Conservation (phyloP, 2,888 invertebrate species). For the Drosophila paramelanica region DNA sequence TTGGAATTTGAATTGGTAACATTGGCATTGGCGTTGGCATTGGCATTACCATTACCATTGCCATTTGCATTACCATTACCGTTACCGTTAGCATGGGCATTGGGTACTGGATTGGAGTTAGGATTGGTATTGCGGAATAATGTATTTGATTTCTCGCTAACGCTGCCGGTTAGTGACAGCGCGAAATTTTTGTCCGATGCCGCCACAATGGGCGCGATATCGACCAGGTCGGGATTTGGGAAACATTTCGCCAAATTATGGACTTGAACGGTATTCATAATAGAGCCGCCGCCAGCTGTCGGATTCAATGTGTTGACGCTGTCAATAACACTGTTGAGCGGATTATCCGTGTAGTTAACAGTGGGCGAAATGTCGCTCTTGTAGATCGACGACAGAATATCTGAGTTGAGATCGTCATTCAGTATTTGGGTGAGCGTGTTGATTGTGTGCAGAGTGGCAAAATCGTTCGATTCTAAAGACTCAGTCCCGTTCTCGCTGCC, state of each 20-base stretch:
- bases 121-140: constrained; percentile 36
- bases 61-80: too few species aligned
- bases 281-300: constrained; percentile 3
- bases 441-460: constrained; percentile 71
- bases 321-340: constrained; percentile 23
- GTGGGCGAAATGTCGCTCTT: constrained; percentile 87
- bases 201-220: constrained; percentile 5
- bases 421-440: constrained; percentile 77
- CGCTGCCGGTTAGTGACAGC: not conserved
- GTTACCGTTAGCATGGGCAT: not conserved
- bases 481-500: constrained; percentile 50
- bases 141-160: constrained; percentile 27
- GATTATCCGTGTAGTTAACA: constrained; percentile 43
- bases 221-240: constrained; percentile 28
- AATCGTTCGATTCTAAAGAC: constrained; percentile 62
- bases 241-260: constrained; percentile 40
- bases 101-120: not conserved
- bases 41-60: constrained; percentile 2
- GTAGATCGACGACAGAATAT: constrained; percentile 89
- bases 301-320: constrained; percentile 17
- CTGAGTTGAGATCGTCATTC: constrained; percentile 86
- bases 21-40: not conserved
- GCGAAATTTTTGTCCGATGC: constrained; percentile 30
- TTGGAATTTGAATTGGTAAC: not conserved
- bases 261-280: constrained; percentile 26